Evolutionary conservation across 2,113 vertebrate genomes (phyloP).

Genomic region (Chloroceryle aenea): DNA sequence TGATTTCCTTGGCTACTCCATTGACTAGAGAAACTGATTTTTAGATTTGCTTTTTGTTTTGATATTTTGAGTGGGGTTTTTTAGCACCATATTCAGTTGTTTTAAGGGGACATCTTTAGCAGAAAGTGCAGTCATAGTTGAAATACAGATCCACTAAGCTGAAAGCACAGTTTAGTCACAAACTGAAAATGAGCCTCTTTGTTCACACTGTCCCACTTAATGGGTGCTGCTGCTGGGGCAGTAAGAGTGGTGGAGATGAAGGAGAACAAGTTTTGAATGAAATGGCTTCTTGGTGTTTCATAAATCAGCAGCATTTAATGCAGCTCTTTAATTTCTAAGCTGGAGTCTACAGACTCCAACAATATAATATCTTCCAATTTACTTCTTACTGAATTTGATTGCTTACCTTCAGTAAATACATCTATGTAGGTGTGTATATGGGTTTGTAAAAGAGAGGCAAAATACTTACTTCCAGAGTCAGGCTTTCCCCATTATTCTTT

Average conservation of each 20-base stretch:
- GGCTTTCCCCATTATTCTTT: not conserved
- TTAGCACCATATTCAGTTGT: not conserved
- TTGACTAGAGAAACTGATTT: not conserved
- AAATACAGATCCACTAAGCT: not conserved
- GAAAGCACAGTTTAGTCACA: not conserved
- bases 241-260: not conserved
- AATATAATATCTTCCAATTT: not conserved
- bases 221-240: not conserved
- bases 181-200: not conserved
- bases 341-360: not conserved
- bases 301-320: not conserved
- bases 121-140: not conserved
- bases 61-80: not conserved
- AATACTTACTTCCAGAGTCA: slow-evolving; percentile 60
- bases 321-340: not conserved
- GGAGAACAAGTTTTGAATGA: not conserved
- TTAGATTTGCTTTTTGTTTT: not conserved
- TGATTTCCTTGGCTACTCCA: not conserved
- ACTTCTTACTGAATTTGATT: not conserved
- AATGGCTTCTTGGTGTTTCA: not conserved
- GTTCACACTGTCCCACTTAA: not conserved
- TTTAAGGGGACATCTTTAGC: not conserved
- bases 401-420: not conserved
- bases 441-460: not conserved
- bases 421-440: rapidly evolving